Conservation (phyloP, 2,113 vertebrate genomes). For the Campylomormyrus numenius region DNA sequence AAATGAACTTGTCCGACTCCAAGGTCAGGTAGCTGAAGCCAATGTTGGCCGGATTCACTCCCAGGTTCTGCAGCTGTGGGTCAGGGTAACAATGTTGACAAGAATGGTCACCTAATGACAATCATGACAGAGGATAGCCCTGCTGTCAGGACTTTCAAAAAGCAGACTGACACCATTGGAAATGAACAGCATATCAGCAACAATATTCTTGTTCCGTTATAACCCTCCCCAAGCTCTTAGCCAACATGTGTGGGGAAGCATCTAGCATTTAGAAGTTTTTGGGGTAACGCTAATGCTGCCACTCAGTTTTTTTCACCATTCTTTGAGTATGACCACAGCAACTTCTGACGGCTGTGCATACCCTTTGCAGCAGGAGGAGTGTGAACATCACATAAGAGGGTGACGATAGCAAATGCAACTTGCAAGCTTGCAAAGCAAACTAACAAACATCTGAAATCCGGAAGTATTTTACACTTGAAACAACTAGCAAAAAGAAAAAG, state of each 20-base stretch:
- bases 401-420: neutral
- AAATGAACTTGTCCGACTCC: constrained; percentile 91
- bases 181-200: neutral
- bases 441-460: neutral
- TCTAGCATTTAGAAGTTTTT: neutral
- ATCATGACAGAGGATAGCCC: neutral
- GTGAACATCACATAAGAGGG: neutral
- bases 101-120: neutral
- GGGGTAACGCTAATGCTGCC: neutral
- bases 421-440: neutral
- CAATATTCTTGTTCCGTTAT: neutral
- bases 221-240: neutral
- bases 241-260: neutral
- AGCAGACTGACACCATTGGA: neutral
- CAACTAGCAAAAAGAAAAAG: neutral
- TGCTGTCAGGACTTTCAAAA: neutral
- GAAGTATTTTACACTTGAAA: neutral
- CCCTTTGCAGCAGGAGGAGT: neutral
- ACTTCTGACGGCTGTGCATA: neutral
- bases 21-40: constrained; percentile 90
- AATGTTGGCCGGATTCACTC: constrained; percentile 80
- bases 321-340: neutral
- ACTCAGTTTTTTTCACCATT: neutral
- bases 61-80: constrained; percentile 80
- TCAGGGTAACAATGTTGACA: neutral